A percentile compares a stretch with the other conserved stretches of the same genome.
Evolutionary conservation across 2,113 vertebrate genomes (phyloP).

Genomic region (Genyomyrus donnyi): DNA sequence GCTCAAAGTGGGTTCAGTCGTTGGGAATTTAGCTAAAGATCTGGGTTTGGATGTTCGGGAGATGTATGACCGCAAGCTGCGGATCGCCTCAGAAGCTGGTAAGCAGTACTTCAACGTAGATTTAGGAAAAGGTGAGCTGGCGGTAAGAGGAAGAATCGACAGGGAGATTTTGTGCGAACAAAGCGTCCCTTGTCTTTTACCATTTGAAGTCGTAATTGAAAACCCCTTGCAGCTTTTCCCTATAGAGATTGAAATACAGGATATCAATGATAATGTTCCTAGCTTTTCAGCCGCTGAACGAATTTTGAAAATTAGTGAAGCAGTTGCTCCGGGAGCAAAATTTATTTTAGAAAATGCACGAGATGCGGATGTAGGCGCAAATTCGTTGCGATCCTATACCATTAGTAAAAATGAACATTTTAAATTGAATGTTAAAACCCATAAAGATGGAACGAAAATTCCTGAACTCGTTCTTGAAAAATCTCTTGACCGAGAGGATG

Average conservation of each 20-base stretch:
- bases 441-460: constrained; percentile 38
- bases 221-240: constrained; percentile 49
- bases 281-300: constrained; percentile 56
- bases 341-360: constrained; percentile 43
- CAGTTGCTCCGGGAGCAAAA: constrained; percentile 50
- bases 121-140: constrained; percentile 47
- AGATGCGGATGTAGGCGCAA: constrained; percentile 44
- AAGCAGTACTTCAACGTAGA: constrained; percentile 62
- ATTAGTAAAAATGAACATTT: constrained; percentile 35
- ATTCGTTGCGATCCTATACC: constrained; percentile 41
- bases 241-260: constrained; percentile 62
- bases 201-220: constrained; percentile 50
- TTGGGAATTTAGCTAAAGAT: constrained; percentile 65
- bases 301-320: constrained; percentile 59
- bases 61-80: constrained; percentile 62
- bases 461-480: constrained; percentile 49
- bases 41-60: constrained; percentile 63
- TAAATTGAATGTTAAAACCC: constrained; percentile 44
- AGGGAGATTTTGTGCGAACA: constrained; percentile 47
- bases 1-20: constrained; percentile 53
- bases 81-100: constrained; percentile 61
- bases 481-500: constrained; percentile 47
- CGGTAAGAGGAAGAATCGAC: constrained; percentile 48
- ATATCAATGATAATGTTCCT: constrained; percentile 63
- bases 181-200: constrained; percentile 43